Conservation (phyloP, 2,113 vertebrate genomes). For the Neofelis nebulosa region DNA sequence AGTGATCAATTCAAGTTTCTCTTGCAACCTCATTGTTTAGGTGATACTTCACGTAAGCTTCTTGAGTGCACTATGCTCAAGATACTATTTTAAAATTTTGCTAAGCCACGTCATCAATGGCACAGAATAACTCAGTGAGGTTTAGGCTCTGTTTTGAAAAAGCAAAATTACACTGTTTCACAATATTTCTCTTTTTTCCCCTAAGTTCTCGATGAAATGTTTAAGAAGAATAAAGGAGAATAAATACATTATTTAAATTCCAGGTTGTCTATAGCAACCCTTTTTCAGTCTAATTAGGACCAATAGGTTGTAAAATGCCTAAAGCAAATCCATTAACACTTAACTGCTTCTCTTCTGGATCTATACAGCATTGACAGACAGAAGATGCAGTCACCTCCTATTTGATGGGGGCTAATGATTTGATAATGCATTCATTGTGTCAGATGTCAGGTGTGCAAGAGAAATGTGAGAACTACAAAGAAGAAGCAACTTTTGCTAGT, state of each 20-base stretch:
- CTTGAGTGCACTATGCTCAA: background rate
- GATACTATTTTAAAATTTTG: slow-evolving; percentile 57
- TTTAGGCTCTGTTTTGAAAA: slow-evolving; percentile 39
- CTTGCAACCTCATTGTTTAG: slow-evolving; percentile 57
- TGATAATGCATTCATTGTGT: slow-evolving; percentile 37
- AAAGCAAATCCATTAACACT: slow-evolving; percentile 72
- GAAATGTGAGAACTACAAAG: background rate
- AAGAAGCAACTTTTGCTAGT: background rate
- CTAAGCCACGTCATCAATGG: slow-evolving; percentile 40
- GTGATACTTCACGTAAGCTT: background rate
- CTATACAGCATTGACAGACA: background rate
- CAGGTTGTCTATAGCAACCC: slow-evolving; percentile 4
- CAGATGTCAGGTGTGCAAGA: slow-evolving; percentile 27
- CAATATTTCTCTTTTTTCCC: background rate
- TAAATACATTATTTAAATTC: slow-evolving; percentile 65
- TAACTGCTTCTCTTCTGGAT: slow-evolving; percentile 56
- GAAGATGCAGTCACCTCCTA: background rate
- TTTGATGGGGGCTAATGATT: slow-evolving; percentile 26
- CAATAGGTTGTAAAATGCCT: slow-evolving; percentile 67
- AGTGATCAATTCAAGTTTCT: slow-evolving; percentile 41
- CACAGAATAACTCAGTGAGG: slow-evolving; percentile 29
- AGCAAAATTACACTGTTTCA: background rate
- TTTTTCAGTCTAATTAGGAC: slow-evolving; percentile 57
- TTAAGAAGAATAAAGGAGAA: background rate
- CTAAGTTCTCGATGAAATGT: background rate